phyloP scores from a whole-genome alignment of 2,797 vertebrate species.

The Amblyraja radiata region DNA sequence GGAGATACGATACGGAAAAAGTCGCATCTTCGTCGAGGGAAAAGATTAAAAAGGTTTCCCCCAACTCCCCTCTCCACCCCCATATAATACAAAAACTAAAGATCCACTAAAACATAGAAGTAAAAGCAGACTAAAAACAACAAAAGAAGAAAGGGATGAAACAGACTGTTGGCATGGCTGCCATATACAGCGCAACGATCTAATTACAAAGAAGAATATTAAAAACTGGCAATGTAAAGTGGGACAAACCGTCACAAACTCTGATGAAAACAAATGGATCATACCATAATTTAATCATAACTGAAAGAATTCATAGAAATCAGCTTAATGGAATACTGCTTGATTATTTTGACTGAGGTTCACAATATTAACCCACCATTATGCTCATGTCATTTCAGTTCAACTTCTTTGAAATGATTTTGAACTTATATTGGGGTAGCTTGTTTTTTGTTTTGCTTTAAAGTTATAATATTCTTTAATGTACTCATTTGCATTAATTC shows the following conservation, averaged over 20 bases:
- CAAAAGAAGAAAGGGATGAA: no score
- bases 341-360: neutral
- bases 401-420: neutral
- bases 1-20: no score
- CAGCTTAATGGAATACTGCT: neutral
- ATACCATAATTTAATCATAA: neutral
- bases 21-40: no score
- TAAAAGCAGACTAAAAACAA: no score
- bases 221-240: neutral
- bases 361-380: neutral
- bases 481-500: neutral
- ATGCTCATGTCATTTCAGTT: neutral
- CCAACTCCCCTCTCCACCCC: no score
- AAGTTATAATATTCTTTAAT: neutral
- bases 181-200: neutral
- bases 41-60: no score
- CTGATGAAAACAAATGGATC: neutral
- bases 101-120: no score
- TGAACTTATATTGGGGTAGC: neutral
- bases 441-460: neutral
- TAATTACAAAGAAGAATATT: neutral
- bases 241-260: neutral
- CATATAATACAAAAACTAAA: no score
- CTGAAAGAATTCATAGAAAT: neutral
- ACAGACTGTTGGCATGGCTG: no score